Base-by-base conservation (phyloP, 2,888 invertebrate genomes). In the Achlya flavicornis region DNA sequence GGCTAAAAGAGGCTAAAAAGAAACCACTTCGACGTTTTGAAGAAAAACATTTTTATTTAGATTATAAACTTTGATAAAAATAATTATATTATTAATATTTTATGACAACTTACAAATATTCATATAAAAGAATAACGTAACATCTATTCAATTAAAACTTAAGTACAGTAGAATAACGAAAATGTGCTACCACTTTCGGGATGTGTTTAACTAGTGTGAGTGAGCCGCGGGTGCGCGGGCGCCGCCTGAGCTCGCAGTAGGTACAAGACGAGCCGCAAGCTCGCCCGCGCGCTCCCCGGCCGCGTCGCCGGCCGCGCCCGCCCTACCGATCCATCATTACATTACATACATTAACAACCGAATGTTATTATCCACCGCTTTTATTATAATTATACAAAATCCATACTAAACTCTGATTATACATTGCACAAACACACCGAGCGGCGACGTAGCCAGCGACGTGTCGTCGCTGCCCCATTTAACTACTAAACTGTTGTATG, bases 11-110 rank as follows among this genome's bases (percentile, higher is more conserved):
- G n/a, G n/a, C n/a, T 63, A 57, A 72, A 74, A 80, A 70, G 79
- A 87, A 85, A 86, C 83, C 66, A 80, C 68, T 69, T 68, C 74
- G 80, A 86, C 88, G 90, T 92, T 92, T 92, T 92, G 92, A 92
- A 93, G 94, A 92, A 94, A 93, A 93, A 92, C 92, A 90, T 93
- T 92, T 94, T 93, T 93, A 94, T 94, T 94, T 92, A 93, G 94
- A 93, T 94, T 94, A 94, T 94, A 94, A 94, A 94, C 94, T 94
- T 94, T 94, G 94, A 94, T 94, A 94, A 94, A 94, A 94, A 94
- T 94, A 91, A 94, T 94, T 93, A 93, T 93, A 93, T 93, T 93
- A 93, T 92, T 92, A 92, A 92, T 93, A 93, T 93, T 94, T 93
- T 93, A 94, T 93, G 93, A 92, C 92, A 91, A 93, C 93, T 93